Percentiles rank a stretch among this genome's conserved stretches.
phyloP scores from a whole-genome alignment of 2,888 invertebrate genomes.

The Agrypnus murinus region DNA sequence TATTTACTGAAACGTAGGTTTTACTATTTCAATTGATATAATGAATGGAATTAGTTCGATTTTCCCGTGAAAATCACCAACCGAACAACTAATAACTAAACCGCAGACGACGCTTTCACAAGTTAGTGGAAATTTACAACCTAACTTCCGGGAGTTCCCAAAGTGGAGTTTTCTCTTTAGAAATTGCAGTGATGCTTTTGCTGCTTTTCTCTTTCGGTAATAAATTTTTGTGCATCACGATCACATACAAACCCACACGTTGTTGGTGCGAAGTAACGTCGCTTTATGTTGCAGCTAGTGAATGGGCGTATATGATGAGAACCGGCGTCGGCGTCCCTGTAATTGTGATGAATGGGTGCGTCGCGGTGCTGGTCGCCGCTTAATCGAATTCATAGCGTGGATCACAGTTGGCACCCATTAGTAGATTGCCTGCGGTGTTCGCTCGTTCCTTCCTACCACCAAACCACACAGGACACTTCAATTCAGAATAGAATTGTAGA shows the following conservation, averaged over 20 bases:
- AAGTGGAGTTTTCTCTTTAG: conserved; percentile 34
- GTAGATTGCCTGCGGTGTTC: conserved; percentile 59
- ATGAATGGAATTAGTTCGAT: conserved; percentile 4
- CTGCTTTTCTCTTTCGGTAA: conserved; percentile 30
- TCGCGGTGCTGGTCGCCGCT: conserved; percentile 58
- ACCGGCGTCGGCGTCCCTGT: conserved; percentile 53
- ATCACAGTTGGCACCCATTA: conserved; percentile 62
- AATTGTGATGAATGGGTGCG: conserved; percentile 61
- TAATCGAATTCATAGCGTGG: conserved; percentile 62
- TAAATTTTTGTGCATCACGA: conserved; percentile 47
- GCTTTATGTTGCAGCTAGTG: conserved; percentile 45
- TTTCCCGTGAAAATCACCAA: conserved; percentile 9
- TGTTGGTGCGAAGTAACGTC: conserved; percentile 40
- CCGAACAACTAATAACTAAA: not conserved
- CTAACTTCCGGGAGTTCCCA: conserved; percentile 11
- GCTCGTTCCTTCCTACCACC: conserved; percentile 26
- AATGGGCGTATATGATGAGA: conserved; percentile 51
- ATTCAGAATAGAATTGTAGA: too few relatives aligned
- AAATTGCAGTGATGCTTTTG: conserved; percentile 21
- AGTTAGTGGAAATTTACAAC: conserved; percentile 31
- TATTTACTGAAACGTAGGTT: too few relatives aligned
- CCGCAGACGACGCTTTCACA: conserved; percentile 22
- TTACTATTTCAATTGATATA: too few relatives aligned
- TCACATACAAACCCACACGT: conserved; percentile 7
- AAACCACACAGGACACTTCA: conserved; percentile 5